phyloP scores from a whole-genome alignment of 2,797 vertebrate genomes.

The Dallia pectoralis region DNA sequence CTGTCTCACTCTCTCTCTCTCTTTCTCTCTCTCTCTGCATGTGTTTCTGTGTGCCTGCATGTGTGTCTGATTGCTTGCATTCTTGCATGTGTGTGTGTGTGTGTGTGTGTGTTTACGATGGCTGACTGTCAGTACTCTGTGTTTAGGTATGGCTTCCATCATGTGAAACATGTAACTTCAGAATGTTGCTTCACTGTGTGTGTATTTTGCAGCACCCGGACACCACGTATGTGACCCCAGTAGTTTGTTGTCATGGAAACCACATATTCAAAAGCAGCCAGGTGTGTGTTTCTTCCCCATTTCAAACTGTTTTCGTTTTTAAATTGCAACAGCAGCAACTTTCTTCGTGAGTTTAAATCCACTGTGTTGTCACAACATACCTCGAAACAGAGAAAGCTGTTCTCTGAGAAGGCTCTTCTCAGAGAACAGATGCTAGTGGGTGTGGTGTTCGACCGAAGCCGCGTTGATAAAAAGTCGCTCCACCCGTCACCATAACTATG shows the following conservation, averaged over 20 bases:
- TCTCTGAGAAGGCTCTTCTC: too few relatives aligned
- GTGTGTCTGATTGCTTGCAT: slow-evolving; percentile 14
- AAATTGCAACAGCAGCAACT: background rate
- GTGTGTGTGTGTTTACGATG: background rate
- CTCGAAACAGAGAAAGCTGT: too few relatives aligned
- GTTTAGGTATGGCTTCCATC: slow-evolving; percentile 31
- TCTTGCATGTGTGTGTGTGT: slow-evolving; percentile 7
- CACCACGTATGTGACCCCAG: background rate
- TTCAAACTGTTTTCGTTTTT: background rate
- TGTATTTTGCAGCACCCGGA: background rate
- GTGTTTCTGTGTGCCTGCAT: slow-evolving; percentile 19
- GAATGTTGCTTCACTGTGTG: slow-evolving; percentile 10
- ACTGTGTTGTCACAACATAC: too few relatives aligned
- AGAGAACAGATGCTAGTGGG: too few relatives aligned
- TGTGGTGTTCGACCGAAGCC: too few relatives aligned
- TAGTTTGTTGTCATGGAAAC: background rate
- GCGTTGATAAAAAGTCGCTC: background rate
- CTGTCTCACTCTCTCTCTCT: background rate
- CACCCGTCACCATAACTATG: slow-evolving; percentile 27
- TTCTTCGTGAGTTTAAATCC: slow-evolving; percentile 22
- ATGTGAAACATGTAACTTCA: slow-evolving; percentile 31
- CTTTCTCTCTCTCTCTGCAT: background rate
- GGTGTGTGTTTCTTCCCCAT: background rate
- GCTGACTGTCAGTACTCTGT: background rate
- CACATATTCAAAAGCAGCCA: background rate